phyloP scores from a whole-genome alignment of 2,797 vertebrate species.

The Clangula hyemalis region DNA sequence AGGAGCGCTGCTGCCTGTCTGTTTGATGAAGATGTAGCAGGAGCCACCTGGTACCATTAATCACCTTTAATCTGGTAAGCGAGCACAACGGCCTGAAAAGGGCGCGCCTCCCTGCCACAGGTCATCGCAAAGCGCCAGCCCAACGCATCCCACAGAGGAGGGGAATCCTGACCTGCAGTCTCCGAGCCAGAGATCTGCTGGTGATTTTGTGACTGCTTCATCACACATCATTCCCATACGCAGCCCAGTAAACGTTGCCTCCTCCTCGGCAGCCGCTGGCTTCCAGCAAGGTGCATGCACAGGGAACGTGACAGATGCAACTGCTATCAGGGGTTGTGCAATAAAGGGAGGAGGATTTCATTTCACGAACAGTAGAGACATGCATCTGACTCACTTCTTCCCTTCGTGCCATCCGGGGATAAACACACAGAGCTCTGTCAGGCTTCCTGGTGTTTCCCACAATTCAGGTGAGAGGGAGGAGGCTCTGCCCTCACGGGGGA shows the following conservation, averaged over 20 bases:
- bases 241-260: neutral
- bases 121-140: accelerated
- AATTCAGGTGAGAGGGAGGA: slow-evolving; percentile 57
- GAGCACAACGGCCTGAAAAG: neutral
- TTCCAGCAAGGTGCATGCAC: neutral
- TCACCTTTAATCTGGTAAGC: neutral
- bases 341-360: neutral
- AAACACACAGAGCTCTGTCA: neutral
- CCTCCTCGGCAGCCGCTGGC: neutral
- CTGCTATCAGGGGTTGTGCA: neutral
- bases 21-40: slow-evolving; percentile 27
- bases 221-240: accelerated
- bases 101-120: neutral
- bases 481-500: neutral
- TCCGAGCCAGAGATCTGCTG: neutral
- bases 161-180: neutral
- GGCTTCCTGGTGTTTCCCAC: neutral
- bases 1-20: neutral
- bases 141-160: accelerated
- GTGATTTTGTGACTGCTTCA: neutral
- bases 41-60: slow-evolving; percentile 24
- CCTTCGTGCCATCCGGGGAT: slow-evolving; percentile 19
- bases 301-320: neutral
- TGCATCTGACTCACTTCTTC: slow-evolving; percentile 25
- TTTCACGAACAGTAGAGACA: neutral